Evolutionary conservation across 2,113 vertebrate species (phyloP), one percentile per base, ranked within the genome.

Genomic region (Trematocara macrostoma): DNA sequence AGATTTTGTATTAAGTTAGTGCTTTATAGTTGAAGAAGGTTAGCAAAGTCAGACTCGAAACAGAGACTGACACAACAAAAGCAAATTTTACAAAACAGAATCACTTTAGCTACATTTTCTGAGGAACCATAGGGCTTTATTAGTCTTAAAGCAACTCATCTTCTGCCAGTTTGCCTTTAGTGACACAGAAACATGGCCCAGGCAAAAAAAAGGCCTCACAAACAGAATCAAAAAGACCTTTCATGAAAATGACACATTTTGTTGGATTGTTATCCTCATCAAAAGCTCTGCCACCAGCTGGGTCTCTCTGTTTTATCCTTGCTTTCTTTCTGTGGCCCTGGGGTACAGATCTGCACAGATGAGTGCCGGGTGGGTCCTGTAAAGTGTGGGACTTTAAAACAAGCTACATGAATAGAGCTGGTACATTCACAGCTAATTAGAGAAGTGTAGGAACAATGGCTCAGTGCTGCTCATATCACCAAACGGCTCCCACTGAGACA

Each of bases 241-340:
- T 88, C 31, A 90, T 92, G 80, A 87, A 87, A 89, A 86, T 87
- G 69, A 90, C 81, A 74, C 83, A 84, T 91, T 92, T 89, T 89
- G 84, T 82, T 69, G 86, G 88, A 92, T 92, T 91, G 83, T 89
- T 91, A 87, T 84, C 15, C 61, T 89, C 79, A 92, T 90, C 79
- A 91, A 88, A 92, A 64, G 56, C 82, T 90, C 67, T 71, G 64
- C 56, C 61, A 82, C 83, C 86, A 85, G 84, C 64, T 45, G 88
- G 45, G 47, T 78, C 81, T 59, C 18, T 64, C 55, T 31, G 56
- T 91, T 92, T 91, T 23, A 52, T 89, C 52, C 59, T 23, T 35
- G 34, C 49, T 79, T 82, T 89, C 52, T 74, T 23, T 81, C 42
- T 74, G 6, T 26, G 45, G 90, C 94, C 92, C 67, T 9, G 14